Base-by-base conservation (phyloP, 1,140 invertebrate genomes). In the Arctopsyche grandis region DNA sequence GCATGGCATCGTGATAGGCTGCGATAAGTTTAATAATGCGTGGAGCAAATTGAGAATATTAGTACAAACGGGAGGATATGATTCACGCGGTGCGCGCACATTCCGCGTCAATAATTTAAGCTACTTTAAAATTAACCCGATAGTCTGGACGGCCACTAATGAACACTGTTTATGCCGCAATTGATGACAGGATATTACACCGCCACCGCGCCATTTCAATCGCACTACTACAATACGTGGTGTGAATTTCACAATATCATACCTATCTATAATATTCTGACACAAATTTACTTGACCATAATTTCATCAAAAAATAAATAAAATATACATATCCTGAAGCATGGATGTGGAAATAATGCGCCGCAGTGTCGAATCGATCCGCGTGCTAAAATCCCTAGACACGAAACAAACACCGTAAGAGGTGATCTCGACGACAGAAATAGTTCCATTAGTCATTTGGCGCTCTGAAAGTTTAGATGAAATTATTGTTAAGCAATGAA, bases 51-150 rank as follows among this genome's bases (percentile, higher is more conserved):
- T 80, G 79, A 76, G 66, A 75, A 60, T 79, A 75, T 75, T 66
- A 66, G 63, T 73, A 63, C 75, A 73, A 69, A 80, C 24, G 63
- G 63, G 76, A 80, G 79, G 79, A 80, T 80, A 80, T 80, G 79
- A 80, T 80, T 80, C 79, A 80, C 78, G 69, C 78, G 66, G 46
- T 21, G 22, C 44, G 60, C 52, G 44, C 48, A 60, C 75, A 80
- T 80, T 80, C 79, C 74, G 74, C 69, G 79, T 80, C 69, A 80
- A 80, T 80, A 80, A 80, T 80, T 80, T 74, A 77, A 80, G 70
- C 79, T 77, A 75, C 75, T 80, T 80, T 80, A 80, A 80, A 80
- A 80, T 80, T 80, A 80, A 71, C 75, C 74, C 79, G 79, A 80
- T 80, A 80, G 76, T 77, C 74, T 80, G 79, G 76, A 80, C 75